Base-by-base conservation (phyloP, 1,140 invertebrate species). In the Sweltsa coloradensis region DNA sequence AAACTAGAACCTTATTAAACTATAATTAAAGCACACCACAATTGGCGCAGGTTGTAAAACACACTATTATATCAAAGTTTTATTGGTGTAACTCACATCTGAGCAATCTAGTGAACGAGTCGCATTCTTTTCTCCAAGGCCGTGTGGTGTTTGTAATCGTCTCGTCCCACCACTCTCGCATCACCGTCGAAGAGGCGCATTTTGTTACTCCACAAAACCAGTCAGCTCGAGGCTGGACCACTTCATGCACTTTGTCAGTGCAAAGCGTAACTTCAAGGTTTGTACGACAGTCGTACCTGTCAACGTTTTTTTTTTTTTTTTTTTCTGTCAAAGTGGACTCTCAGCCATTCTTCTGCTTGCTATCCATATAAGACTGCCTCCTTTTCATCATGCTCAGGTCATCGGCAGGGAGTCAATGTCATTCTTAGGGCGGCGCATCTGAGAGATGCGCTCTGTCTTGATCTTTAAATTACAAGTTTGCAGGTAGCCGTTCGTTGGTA, bases 221-320 rank as follows among this genome's bases (percentile, higher is more conserved):
- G 88, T 92, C 0, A 89, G 89, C 0, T 94, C 89, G 1, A 82
- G 80, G 37, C 74, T 95, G 47, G 94, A 97, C 68, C 78, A 88
- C 64, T 91, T 97, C 52, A 97, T 97, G 89, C 93, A 98, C 65
- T 88, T 95, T 56, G 78, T 90, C 6, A 96, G 94, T 63, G 89
- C 88, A 44, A 91, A 89, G 63, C 94, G 98, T 64, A 97, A 96
- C 68, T 86, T 92, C 53, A 89, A 89, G 69, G 74, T 76, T n/a
- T n/a, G n/a, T n/a, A n/a, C n/a, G n/a, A n/a, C n/a, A n/a, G n/a
- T n/a, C n/a, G n/a, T n/a, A n/a, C n/a, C n/a, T n/a, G n/a, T n/a
- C n/a, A n/a, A n/a, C n/a, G n/a, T n/a, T n/a, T n/a, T n/a, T n/a
- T n/a, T n/a, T n/a, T n/a, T n/a, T n/a, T n/a, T n/a, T n/a, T n/a